These are phyloP conservation scores for Aphodius sticticus DNA, from an alignment of 2,888 invertebrate species.

Conservation along the genomic window DNA sequence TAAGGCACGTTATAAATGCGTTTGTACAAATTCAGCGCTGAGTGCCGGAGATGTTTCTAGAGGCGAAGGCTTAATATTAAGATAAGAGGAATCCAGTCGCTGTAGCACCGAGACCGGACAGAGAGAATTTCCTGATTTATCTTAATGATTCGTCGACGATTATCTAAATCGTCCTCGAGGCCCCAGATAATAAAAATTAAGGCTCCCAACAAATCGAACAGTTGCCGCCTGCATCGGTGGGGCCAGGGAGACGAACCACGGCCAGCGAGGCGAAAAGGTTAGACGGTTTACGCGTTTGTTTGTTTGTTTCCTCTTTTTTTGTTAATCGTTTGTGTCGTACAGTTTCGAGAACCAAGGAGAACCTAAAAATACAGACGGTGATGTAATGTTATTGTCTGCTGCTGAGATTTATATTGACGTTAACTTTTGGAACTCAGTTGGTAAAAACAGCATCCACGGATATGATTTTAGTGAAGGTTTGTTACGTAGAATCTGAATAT, in stretches of 20 bases:
- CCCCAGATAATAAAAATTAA: constrained; percentile 21
- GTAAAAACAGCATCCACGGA: too few species aligned
- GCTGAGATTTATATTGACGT: not conserved
- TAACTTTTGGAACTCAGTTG: not conserved
- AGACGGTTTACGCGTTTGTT: not conserved
- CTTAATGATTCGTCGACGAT: constrained; percentile 20
- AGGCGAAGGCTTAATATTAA: not conserved
- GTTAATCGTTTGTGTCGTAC: not conserved
- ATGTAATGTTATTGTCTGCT: not conserved
- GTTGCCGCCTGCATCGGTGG: not conserved
- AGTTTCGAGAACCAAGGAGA: not conserved
- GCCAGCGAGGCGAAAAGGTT: not conserved
- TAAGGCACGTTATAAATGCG: not conserved
- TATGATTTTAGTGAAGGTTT: too few species aligned
- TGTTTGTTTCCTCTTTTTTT: not conserved
- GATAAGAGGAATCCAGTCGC: constrained; percentile 8
- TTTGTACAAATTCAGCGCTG: constrained; percentile 4
- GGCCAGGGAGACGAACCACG: too few species aligned
- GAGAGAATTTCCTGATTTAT: constrained; percentile 20
- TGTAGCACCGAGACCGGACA: not conserved
- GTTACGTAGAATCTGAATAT: too few species aligned
- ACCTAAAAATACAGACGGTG: not conserved
- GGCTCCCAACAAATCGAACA: not conserved
- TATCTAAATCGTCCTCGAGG: constrained; percentile 17
- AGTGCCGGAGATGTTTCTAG: constrained; percentile 4